Evolutionary conservation across 2,797 vertebrate species (phyloP).

Genomic region (Spondyliosoma cantharus): DNA sequence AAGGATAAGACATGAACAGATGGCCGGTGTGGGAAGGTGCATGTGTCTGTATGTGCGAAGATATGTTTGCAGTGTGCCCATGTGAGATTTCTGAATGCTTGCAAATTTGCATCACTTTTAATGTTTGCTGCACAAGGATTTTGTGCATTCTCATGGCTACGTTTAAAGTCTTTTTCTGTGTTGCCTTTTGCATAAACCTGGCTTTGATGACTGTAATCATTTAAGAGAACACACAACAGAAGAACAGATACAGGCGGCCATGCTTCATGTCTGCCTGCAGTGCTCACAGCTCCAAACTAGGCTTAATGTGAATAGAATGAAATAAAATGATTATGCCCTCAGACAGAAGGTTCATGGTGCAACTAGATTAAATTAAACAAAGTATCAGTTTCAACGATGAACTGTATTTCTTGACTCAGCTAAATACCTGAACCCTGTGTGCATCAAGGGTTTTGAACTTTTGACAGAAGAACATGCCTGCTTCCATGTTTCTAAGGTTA

Average conservation of each 20-base stretch:
- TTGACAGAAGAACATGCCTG: neutral
- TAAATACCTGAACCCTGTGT: neutral
- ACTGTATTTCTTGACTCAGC: neutral
- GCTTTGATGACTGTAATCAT: constrained; percentile 1
- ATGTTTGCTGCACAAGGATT: too few species aligned
- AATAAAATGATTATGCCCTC: neutral
- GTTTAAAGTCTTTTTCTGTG: neutral
- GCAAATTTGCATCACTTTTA: too few species aligned
- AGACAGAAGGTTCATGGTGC: neutral
- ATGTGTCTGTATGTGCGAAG: constrained; percentile 25
- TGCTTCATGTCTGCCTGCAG: constrained; percentile 3
- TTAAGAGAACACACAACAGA: neutral
- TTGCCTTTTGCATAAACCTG: neutral
- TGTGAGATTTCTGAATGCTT: constrained; percentile 32
- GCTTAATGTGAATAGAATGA: constrained; percentile 12
- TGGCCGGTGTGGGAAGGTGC: constrained; percentile 53
- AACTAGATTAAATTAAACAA: constrained; percentile 3
- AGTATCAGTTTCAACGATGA: constrained; percentile 2
- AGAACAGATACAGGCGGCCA: neutral
- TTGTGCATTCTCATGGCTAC: constrained; percentile 4
- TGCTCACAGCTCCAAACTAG: constrained; percentile 5
- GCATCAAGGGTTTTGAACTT: neutral
- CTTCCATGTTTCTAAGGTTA: neutral
- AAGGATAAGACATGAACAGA: constrained; percentile 49
- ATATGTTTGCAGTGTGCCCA: constrained; percentile 19